These are phyloP conservation scores for Coreius guichenoti DNA, from an alignment of 2,797 vertebrate genomes.

Conservation along the genomic window DNA sequence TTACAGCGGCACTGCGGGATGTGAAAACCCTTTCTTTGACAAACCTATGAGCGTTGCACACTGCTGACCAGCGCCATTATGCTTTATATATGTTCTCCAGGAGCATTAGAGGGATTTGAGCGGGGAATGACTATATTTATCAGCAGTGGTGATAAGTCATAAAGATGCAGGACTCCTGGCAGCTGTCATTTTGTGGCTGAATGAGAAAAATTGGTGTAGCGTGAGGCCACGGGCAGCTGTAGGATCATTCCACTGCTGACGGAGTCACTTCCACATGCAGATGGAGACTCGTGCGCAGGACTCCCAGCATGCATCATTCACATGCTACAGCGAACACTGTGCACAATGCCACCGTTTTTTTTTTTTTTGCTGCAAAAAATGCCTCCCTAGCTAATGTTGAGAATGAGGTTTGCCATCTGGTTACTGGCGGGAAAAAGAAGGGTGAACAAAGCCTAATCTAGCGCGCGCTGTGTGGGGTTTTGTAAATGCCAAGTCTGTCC, in stretches of 20 bases:
- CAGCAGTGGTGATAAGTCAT: conserved; percentile 47
- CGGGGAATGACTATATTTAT: conserved; percentile 33
- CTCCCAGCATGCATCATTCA: conserved; percentile 60
- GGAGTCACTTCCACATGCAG: conserved; percentile 44
- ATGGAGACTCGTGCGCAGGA: conserved; percentile 53
- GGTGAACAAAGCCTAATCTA: conserved; percentile 55
- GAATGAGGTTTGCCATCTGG: conserved; percentile 61
- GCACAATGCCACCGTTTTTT: conserved; percentile 46
- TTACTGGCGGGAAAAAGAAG: conserved; percentile 46
- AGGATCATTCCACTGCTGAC: conserved; percentile 22
- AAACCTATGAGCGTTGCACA: conserved; percentile 20
- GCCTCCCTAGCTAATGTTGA: conserved; percentile 49
- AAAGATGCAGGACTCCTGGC: conserved; percentile 26
- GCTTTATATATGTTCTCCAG: conserved; percentile 29
- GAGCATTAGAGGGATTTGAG: conserved; percentile 13
- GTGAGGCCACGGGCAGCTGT: neutral
- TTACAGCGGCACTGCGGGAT: neutral
- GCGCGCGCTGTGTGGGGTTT: conserved; percentile 46
- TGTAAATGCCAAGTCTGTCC: conserved; percentile 40
- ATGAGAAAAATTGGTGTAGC: conserved; percentile 19
- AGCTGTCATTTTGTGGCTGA: conserved; percentile 41
- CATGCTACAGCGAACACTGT: conserved; percentile 42
- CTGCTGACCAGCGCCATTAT: conserved; percentile 33
- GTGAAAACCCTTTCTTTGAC: neutral
- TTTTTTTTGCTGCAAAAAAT: neutral